Percentiles rank a stretch among this genome's conserved stretches.
Conservation (phyloP, 2,113 vertebrate genomes). For the Etheostoma cragini region DNA sequence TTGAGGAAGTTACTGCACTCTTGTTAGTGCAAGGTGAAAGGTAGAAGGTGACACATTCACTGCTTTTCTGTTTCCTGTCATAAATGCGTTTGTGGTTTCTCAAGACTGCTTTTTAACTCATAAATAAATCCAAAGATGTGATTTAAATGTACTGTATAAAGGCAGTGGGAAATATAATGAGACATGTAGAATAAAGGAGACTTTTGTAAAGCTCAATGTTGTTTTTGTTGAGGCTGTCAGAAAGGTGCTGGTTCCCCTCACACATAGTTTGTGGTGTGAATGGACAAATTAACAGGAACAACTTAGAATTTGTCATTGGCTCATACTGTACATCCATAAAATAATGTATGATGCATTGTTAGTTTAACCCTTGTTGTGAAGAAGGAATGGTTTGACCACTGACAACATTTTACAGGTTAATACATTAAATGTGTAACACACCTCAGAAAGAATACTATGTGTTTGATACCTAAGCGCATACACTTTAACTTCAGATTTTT, state of each 20-base stretch:
- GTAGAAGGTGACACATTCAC: slow-evolving; percentile 23
- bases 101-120: not conserved
- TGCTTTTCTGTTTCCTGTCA: not conserved
- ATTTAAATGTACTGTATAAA: no score
- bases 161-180: no score
- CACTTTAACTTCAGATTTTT: not conserved
- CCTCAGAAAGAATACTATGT: not conserved
- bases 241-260: not conserved
- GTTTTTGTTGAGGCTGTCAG: not conserved
- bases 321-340: not conserved
- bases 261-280: not conserved
- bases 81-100: not conserved
- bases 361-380: not conserved
- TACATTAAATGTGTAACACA: not conserved
- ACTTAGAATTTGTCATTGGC: not conserved
- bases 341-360: not conserved
- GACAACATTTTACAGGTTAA: not conserved
- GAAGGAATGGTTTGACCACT: not conserved
- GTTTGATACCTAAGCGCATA: not conserved
- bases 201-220: not conserved
- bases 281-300: not conserved
- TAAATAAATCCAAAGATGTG: not conserved
- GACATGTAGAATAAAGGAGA: no score
- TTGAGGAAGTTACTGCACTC: slow-evolving; percentile 12
- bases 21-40: slow-evolving; percentile 27